Percentiles rank a stretch among this genome's conserved stretches.
Conservation (phyloP, 2,113 vertebrate species). For the Marmota flaviventris region DNA sequence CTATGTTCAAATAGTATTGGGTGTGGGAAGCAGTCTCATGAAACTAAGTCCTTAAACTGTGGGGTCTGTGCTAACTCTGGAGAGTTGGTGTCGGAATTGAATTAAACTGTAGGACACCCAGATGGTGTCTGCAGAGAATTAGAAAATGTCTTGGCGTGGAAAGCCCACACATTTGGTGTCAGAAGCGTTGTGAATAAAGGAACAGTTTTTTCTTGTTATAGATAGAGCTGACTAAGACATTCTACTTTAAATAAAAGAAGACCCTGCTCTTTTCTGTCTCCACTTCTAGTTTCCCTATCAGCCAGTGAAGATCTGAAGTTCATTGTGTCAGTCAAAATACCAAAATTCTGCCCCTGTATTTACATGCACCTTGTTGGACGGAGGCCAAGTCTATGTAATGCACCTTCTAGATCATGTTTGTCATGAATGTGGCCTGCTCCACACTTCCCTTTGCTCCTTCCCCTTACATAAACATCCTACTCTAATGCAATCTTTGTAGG, state of each 20-base stretch:
- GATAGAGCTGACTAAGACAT: slow-evolving; percentile 6
- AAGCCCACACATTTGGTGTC: background rate
- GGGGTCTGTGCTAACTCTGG: background rate
- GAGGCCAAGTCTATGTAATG: background rate
- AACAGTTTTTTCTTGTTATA: background rate
- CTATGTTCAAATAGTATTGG: too few species aligned
- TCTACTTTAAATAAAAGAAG: slow-evolving; percentile 42
- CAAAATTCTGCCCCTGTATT: background rate
- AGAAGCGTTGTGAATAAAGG: background rate
- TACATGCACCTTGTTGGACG: background rate
- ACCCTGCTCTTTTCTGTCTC: background rate
- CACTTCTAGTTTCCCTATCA: background rate
- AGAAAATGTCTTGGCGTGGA: background rate
- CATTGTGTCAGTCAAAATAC: background rate
- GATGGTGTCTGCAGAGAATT: background rate
- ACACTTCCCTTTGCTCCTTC: background rate
- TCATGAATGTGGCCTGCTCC: background rate
- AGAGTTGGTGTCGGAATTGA: background rate
- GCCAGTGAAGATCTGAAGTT: background rate
- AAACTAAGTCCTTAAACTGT: background rate
- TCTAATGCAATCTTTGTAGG: background rate
- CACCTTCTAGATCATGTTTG: background rate
- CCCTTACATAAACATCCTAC: background rate
- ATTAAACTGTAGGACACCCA: slow-evolving; percentile 8
- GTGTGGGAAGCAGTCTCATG: background rate